Evolutionary conservation across 2,797 vertebrate species (phyloP), one percentile per base, ranked within the genome.

Genomic region (Paratrypauchen microcephalus): DNA sequence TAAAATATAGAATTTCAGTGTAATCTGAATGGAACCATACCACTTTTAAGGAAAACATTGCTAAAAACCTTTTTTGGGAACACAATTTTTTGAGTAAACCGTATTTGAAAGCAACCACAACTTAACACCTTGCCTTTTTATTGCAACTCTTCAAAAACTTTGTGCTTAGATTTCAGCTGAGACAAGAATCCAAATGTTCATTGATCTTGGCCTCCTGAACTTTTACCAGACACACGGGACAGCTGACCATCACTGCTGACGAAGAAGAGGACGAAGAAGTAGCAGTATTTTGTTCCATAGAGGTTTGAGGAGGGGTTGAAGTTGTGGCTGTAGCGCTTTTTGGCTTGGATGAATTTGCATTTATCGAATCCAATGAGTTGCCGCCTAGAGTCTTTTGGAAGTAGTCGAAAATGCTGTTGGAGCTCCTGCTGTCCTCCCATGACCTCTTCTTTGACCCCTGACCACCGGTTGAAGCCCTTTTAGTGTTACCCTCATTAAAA

Each of bases 101-200:
- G 6, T 39, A 11, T 61, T 39, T 61, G 24, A 56, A 23, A 11
- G 21, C 16, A 19, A 30, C 9, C 30, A 12, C 30, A 36, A 60
- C 30, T 60, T n/a, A 60, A 60, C 28, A 16, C 24, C 13, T 13
- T 30, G 6, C 21, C 4, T 62, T 45, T 65, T 64, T 47, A 50
- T 52, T 77, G 58, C 61, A 75, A 19, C 66, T 4, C 21, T 15
- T 5, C 19, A 6, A 9, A 15, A 12, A 15, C 7, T 45, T 45
- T 56, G 19, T 41, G 41, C 39, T 41, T 52, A 0, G 28, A 59
- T 16, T 89, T 78, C 58, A 92, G 28, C 52, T 76, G 0, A 99
- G 95, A 78, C 97, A 99, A 32, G 88, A 84, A 70, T 99, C 98
- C 21, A 99, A 90, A 83, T 99, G 98, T 66, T 93, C 83, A 18